Evolutionary conservation across 2,888 invertebrate species (phyloP).

Genomic region (Eupithecia centaureata): DNA sequence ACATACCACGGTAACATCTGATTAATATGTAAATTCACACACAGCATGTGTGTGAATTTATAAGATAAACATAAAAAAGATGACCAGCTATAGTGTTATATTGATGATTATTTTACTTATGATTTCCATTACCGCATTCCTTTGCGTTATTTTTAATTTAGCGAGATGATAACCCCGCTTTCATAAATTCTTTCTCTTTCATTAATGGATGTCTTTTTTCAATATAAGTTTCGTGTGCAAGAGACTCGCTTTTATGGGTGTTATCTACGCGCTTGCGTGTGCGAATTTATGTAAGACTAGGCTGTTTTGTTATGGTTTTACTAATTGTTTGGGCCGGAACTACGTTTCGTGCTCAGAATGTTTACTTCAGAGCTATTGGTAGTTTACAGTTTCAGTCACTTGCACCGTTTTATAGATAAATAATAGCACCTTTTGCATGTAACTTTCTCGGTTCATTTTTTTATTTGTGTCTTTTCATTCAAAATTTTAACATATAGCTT

Average conservation of each 20-base stretch:
- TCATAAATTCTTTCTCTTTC: background rate
- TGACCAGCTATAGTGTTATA: background rate
- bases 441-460: background rate
- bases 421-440: background rate
- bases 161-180: background rate
- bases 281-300: constrained; percentile 48
- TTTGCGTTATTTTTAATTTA: background rate
- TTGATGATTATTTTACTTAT: background rate
- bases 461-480: background rate
- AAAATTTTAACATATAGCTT: background rate
- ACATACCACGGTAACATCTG: constrained; percentile 34
- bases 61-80: too few relatives aligned
- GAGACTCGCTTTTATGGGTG: constrained; percentile 52
- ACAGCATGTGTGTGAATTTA: background rate
- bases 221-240: background rate
- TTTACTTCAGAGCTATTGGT: background rate
- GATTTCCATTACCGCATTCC: background rate
- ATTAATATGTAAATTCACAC: background rate
- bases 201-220: background rate
- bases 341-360: constrained; percentile 16
- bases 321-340: constrained; percentile 21
- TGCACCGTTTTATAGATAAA: background rate
- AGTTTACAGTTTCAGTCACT: background rate
- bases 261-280: constrained; percentile 45
- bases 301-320: constrained; percentile 35